Percentiles rank a stretch among this genome's conserved stretches.
Conservation (phyloP, 2,113 vertebrate genomes). For the Shinisaurus crocodilurus region DNA sequence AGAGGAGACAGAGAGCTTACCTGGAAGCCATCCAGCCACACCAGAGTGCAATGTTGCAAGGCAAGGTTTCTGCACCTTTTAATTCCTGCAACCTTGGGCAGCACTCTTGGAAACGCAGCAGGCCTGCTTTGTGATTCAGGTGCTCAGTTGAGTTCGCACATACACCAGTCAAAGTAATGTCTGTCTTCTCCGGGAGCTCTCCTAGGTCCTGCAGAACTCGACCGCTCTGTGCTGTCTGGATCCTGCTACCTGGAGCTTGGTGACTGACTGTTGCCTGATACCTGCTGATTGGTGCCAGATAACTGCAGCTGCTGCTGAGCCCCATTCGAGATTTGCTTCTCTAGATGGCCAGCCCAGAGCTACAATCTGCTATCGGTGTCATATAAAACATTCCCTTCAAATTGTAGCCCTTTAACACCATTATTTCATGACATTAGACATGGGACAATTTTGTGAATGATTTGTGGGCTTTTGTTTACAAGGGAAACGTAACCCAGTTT, state of each 20-base stretch:
- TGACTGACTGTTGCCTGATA: background rate
- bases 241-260: background rate
- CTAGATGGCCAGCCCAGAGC: background rate
- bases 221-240: background rate
- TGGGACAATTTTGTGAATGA: background rate
- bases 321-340: background rate
- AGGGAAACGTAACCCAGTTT: background rate
- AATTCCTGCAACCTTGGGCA: background rate
- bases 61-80: background rate
- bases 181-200: background rate
- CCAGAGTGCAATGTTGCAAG: background rate
- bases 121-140: background rate
- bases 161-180: background rate
- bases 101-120: background rate
- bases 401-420: constrained; percentile 31
- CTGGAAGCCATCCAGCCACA: too few species aligned
- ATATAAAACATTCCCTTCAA: constrained; percentile 1
- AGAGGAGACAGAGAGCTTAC: background rate
- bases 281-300: background rate
- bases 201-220: background rate
- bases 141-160: background rate
- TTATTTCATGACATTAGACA: background rate
- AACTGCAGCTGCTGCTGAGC: background rate
- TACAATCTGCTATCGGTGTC: background rate
- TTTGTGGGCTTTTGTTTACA: background rate